Evolutionary conservation across 1,140 invertebrate species (phyloP).

Genomic region (Cylas formicarius): DNA sequence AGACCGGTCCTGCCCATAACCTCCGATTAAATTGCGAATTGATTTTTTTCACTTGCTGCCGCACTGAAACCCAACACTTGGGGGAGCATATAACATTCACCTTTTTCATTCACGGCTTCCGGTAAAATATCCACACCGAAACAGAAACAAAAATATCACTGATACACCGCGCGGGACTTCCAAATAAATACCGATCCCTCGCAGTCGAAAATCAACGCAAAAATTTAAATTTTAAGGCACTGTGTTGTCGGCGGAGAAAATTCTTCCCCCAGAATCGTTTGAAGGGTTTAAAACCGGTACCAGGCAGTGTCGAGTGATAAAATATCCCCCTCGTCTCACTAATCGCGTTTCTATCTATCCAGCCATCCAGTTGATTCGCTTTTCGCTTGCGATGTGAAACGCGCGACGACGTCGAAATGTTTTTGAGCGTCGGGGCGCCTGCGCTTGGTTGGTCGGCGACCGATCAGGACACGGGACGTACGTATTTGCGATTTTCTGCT

Average conservation of each 20-base stretch:
- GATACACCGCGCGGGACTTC: constrained; percentile 9
- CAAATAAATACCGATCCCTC: constrained; percentile 18
- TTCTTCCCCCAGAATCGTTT: too few species aligned
- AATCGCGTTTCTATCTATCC: constrained; percentile 32
- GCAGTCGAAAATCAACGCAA: constrained; percentile 8
- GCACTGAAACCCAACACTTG: not conserved
- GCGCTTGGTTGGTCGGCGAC: constrained; percentile 8
- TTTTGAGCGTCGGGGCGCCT: constrained; percentile 24
- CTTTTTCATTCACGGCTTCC: constrained; percentile 16
- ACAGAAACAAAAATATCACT: constrained; percentile 6
- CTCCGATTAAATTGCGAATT: too few species aligned
- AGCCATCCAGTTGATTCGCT: constrained; percentile 34
- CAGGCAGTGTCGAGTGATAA: constrained; percentile 30
- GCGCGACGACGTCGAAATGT: constrained; percentile 11
- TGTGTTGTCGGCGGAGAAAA: too few species aligned
- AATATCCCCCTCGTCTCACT: constrained; percentile 16
- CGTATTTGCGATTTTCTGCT: too few species aligned
- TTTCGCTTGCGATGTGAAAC: constrained; percentile 22
- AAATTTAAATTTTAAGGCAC: too few species aligned
- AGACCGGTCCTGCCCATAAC: too few species aligned
- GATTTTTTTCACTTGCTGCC: too few species aligned
- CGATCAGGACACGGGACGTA: constrained; percentile 2
- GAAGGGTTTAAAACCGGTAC: too few species aligned
- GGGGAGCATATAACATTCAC: constrained; percentile 12
- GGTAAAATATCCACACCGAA: constrained; percentile 1